Evolutionary conservation across 2,113 vertebrate species (phyloP).

Genomic region (Rhinoderma darwinii): DNA sequence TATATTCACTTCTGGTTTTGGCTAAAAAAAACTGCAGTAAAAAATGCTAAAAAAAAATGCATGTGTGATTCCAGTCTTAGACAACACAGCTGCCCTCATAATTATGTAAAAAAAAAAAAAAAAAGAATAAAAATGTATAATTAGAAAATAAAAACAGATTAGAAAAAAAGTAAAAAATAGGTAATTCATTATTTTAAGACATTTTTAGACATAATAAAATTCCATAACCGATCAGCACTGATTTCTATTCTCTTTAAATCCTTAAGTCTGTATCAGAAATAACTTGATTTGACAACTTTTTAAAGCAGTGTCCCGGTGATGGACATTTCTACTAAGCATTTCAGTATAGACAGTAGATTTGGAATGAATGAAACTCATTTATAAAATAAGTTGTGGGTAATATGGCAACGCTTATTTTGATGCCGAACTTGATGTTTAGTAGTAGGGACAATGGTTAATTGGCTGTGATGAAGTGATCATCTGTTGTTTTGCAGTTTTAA

Average conservation of each 20-base stretch:
- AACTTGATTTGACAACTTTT: neutral
- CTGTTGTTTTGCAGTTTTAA: conserved; percentile 20
- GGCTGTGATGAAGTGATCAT: conserved; percentile 3
- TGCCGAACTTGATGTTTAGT: neutral
- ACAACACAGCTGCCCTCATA: too few relatives aligned
- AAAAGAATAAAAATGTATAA: too few relatives aligned
- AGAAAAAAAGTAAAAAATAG: too few relatives aligned
- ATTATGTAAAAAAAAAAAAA: too few relatives aligned
- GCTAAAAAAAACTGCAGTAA: too few relatives aligned
- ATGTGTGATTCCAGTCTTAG: too few relatives aligned
- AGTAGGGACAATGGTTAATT: neutral
- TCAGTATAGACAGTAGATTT: neutral
- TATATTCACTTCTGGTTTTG: too few relatives aligned
- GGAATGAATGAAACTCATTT: neutral
- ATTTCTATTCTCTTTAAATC: neutral
- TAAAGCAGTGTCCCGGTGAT: neutral
- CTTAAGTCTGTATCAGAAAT: neutral
- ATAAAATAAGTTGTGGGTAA: neutral
- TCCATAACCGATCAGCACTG: too few relatives aligned
- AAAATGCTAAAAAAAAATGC: too few relatives aligned
- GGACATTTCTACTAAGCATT: neutral
- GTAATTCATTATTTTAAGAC: neutral
- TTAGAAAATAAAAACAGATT: too few relatives aligned
- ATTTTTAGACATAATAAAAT: too few relatives aligned
- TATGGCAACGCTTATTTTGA: neutral